A percentile compares a stretch with the other conserved stretches of the same genome.
These are phyloP conservation scores for Pyrochroa serraticornis DNA, from an alignment of 2,888 invertebrate species.

Conservation along the genomic window DNA sequence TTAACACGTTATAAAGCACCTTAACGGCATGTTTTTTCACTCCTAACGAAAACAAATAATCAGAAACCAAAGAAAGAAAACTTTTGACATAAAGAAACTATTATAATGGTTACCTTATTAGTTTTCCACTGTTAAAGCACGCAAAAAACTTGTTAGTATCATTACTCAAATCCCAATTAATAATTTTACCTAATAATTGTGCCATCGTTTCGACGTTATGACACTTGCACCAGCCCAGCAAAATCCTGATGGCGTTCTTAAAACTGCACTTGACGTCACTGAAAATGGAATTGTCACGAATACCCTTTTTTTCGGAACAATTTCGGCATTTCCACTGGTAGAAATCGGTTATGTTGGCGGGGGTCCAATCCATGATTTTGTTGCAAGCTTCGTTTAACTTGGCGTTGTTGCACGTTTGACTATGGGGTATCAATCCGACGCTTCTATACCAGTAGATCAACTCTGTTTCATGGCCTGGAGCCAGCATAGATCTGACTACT, in stretches of 20 bases:
- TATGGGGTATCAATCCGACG: slow-evolving; percentile 57
- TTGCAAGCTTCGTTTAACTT: slow-evolving; percentile 35
- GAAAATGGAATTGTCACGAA: slow-evolving; percentile 65
- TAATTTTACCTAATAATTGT: slow-evolving; percentile 61
- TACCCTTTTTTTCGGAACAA: slow-evolving; percentile 58
- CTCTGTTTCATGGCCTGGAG: slow-evolving; percentile 61
- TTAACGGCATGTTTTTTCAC: slow-evolving; percentile 64
- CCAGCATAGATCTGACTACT: slow-evolving; percentile 60
- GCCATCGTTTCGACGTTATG: slow-evolving; percentile 62
- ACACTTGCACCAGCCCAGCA: slow-evolving; percentile 71
- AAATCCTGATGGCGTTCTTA: slow-evolving; percentile 64
- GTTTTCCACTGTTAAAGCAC: slow-evolving; percentile 12
- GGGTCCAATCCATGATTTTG: slow-evolving; percentile 56
- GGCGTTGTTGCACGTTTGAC: slow-evolving; percentile 53
- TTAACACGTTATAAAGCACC: slow-evolving; percentile 65
- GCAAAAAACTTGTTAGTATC: slow-evolving; percentile 3
- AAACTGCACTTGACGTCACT: slow-evolving; percentile 68
- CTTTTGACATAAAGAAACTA: neutral
- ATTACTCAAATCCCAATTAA: neutral
- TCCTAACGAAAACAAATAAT: slow-evolving; percentile 54
- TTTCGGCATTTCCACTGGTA: slow-evolving; percentile 61
- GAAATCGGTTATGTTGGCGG: slow-evolving; percentile 56
- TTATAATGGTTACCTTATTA: slow-evolving; percentile 17
- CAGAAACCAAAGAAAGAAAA: neutral
- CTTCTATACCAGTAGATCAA: slow-evolving; percentile 62